These are phyloP conservation scores for Coranthus polyacanthus DNA, from an alignment of 2,797 vertebrate genomes.

Conservation along the genomic window DNA sequence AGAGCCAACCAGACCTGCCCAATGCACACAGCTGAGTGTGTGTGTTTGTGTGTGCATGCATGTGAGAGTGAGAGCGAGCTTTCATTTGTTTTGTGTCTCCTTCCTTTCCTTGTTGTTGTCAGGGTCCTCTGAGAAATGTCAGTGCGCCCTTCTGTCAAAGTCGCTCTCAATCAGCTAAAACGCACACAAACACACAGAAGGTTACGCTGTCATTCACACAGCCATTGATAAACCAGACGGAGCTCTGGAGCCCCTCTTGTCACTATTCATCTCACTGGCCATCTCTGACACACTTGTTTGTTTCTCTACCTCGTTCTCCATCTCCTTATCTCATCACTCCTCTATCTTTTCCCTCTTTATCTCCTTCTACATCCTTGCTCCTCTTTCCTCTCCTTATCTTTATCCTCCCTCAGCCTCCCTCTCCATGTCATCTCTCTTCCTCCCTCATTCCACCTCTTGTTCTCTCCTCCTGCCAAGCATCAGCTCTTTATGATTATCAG, in stretches of 20 bases:
- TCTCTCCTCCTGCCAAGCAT: constrained; percentile 51
- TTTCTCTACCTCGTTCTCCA: constrained; percentile 69
- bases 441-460: constrained; percentile 29
- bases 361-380: constrained; percentile 57
- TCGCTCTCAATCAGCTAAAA: constrained; percentile 81
- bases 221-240: constrained; percentile 71
- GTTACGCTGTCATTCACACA: constrained; percentile 81
- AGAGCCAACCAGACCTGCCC: constrained; percentile 83
- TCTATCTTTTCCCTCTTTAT: constrained; percentile 71
- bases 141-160: constrained; percentile 83
- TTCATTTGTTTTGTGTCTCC: constrained; percentile 77
- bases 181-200: constrained; percentile 71
- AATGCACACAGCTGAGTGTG: constrained; percentile 62
- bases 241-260: constrained; percentile 78
- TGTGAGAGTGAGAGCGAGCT: constrained; percentile 46
- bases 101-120: constrained; percentile 78
- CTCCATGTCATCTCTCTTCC: constrained; percentile 32
- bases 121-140: constrained; percentile 82
- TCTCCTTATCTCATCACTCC: constrained; percentile 75
- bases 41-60: constrained; percentile 39
- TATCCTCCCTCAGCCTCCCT: constrained; percentile 40
- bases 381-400: constrained; percentile 69
- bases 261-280: constrained; percentile 78
- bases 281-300: constrained; percentile 79
- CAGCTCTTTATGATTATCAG: constrained; percentile 65